A percentile compares a stretch with the other conserved stretches of the same genome.
Conservation (phyloP, 2,113 vertebrate genomes). For the Lepidothrix coronata region DNA sequence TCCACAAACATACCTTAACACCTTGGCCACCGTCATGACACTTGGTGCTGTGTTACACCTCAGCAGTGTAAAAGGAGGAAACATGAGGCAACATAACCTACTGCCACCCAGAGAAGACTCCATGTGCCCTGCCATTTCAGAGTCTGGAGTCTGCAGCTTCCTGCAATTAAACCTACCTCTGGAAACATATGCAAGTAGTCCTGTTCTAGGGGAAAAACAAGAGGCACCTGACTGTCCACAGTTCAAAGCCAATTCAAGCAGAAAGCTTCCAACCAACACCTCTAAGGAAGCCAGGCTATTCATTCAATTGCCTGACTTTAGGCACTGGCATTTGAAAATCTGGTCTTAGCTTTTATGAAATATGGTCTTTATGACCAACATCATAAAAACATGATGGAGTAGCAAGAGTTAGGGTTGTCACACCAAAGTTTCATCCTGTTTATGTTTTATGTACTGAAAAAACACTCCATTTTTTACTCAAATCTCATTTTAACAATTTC, state of each 20-base stretch:
- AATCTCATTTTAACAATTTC: neutral
- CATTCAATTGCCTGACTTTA: neutral
- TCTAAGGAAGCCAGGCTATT: neutral
- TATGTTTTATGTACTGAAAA: neutral
- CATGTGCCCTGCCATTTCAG: neutral
- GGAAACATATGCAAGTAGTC: neutral
- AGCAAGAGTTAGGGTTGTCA: neutral
- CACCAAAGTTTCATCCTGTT: neutral
- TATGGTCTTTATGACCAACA: accelerated
- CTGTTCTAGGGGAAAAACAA: neutral
- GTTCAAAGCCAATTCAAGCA: neutral
- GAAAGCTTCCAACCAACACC: neutral
- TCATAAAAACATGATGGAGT: neutral
- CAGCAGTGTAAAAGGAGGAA: neutral
- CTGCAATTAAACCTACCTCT: neutral
- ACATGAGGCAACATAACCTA: neutral
- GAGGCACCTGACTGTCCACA: neutral
- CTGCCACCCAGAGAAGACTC: neutral
- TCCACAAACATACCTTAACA: neutral
- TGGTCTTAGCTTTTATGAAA: neutral
- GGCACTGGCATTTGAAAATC: neutral
- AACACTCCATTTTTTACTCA: neutral
- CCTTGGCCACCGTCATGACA: accelerated
- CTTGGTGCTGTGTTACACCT: neutral
- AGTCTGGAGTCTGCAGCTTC: neutral